Percentiles rank a stretch among this genome's conserved stretches.
Evolutionary conservation across 1,140 invertebrate genomes (phyloP).

Genomic region (Temnothorax curvispinosus): DNA sequence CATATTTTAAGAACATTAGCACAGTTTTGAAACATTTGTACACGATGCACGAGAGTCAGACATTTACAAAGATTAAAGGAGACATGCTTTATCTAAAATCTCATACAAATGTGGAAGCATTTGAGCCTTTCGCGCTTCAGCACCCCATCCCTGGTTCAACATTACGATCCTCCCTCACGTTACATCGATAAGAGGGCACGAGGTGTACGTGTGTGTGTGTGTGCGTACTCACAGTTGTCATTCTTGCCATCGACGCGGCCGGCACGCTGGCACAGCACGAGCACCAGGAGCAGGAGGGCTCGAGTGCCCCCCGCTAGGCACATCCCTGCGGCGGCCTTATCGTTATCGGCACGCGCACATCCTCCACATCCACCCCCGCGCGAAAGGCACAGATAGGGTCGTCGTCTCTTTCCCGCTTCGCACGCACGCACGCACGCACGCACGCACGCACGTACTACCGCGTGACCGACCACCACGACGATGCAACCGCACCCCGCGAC

Average conservation of each 20-base stretch:
- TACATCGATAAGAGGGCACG: constrained; percentile 21
- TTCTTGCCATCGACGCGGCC: constrained; percentile 61
- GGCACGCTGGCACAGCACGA: constrained; percentile 61
- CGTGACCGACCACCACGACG: constrained; percentile 4
- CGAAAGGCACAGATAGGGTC: constrained; percentile 42
- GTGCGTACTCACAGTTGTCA: constrained; percentile 69
- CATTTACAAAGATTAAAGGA: neutral
- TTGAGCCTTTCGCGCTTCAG: neutral
- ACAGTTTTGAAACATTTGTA: neutral
- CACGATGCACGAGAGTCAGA: neutral
- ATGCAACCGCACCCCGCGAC: constrained; percentile 70
- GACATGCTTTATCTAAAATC: neutral
- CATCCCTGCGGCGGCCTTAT: constrained; percentile 56
- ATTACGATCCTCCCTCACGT: neutral
- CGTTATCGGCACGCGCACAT: constrained; percentile 57
- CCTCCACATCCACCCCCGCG: constrained; percentile 11
- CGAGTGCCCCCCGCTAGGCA: constrained; percentile 36
- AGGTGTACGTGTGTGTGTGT: neutral
- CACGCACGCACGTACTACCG: neutral
- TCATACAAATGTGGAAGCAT: neutral
- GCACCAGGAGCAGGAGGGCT: constrained; percentile 62
- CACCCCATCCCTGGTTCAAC: neutral
- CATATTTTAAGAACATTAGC: neutral
- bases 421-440: constrained; percentile 1
- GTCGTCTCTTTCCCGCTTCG: neutral